phyloP scores from a whole-genome alignment of 2,888 invertebrate species.

The Antheraea yamamai region DNA sequence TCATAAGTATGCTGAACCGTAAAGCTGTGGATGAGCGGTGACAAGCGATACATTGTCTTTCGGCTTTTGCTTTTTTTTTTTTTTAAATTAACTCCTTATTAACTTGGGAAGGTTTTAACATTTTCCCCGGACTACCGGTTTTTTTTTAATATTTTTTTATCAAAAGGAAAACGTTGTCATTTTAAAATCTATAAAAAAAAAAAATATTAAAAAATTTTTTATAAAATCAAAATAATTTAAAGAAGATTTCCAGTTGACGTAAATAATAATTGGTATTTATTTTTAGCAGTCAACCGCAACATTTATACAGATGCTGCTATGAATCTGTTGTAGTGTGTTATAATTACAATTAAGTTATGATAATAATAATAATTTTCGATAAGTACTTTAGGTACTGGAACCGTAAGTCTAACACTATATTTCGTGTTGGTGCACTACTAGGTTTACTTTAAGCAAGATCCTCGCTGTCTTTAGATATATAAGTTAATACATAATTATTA shows the following conservation, averaged over 20 bases:
- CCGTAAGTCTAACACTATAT: conserved; percentile 72
- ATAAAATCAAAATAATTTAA: background rate
- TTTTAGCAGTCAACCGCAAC: background rate
- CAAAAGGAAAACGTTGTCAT: too few relatives aligned
- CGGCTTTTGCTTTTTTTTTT: too few relatives aligned
- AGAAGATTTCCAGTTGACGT: background rate
- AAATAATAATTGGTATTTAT: too few relatives aligned
- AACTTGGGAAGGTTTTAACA: too few relatives aligned
- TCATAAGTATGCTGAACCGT: too few relatives aligned
- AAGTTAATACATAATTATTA: conserved; percentile 54
- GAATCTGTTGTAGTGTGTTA: background rate
- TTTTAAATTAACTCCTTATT: too few relatives aligned
- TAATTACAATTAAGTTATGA: conserved; percentile 52
- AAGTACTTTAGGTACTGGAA: conserved; percentile 69
- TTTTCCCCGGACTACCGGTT: too few relatives aligned
- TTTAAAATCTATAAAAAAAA: too few relatives aligned
- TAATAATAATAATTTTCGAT: conserved; percentile 62
- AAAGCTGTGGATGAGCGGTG: too few relatives aligned
- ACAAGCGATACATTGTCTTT: too few relatives aligned
- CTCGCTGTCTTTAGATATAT: conserved; percentile 53
- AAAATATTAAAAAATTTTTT: background rate
- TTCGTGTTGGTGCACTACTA: conserved; percentile 78
- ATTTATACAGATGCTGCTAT: background rate
- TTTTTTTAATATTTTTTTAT: too few relatives aligned
- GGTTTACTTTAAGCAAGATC: conserved; percentile 67